These are phyloP conservation scores for Glaucomys volans DNA, from an alignment of 2,113 vertebrate genomes.

Conservation along the genomic window DNA sequence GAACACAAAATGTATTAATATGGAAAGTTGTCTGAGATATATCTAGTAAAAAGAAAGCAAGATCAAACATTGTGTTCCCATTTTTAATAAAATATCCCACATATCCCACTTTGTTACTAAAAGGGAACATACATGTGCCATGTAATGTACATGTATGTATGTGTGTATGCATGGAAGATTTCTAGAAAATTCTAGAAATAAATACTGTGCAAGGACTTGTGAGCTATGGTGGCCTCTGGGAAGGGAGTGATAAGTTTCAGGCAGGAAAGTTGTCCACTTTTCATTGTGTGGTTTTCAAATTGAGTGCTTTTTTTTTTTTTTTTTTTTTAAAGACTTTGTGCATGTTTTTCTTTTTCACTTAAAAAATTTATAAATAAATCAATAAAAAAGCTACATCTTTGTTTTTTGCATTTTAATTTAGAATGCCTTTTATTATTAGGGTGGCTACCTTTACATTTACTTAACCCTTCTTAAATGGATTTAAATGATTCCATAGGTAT, in stretches of 20 bases:
- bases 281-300: not conserved
- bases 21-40: not conserved
- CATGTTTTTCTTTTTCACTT: not conserved
- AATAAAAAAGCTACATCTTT: not conserved
- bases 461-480: not conserved
- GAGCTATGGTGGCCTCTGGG: not conserved
- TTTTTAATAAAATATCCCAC: not conserved
- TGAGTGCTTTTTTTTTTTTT: not conserved
- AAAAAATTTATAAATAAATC: conserved; percentile 13
- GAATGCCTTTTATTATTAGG: conserved; percentile 17
- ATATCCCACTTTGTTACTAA: not conserved
- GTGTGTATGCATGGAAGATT: not conserved
- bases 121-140: not conserved
- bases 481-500: conserved; percentile 1
- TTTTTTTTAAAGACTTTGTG: not conserved
- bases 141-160: no score
- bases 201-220: not conserved
- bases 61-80: not conserved
- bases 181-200: conserved; percentile 16
- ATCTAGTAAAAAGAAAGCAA: not conserved
- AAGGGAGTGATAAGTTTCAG: not conserved
- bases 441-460: not conserved
- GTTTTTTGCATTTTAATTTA: not conserved
- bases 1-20: not conserved
- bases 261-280: not conserved